Evolutionary conservation across 1,140 invertebrate species (phyloP).

Genomic region (Meloidogyne chitwoodi): DNA sequence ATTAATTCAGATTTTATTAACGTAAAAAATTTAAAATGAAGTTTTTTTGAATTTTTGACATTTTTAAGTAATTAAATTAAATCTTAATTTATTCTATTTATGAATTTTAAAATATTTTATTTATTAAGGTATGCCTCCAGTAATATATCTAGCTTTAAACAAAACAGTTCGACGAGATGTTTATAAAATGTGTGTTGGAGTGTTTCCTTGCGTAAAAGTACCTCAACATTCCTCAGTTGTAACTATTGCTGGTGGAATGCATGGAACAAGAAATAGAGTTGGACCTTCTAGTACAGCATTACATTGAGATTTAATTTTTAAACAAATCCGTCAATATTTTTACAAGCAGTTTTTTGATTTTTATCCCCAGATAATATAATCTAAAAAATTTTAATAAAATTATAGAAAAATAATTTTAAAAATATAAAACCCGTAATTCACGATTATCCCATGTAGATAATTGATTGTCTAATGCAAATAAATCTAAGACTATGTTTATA

Average conservation of each 20-base stretch:
- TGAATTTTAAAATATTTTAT: too few relatives aligned
- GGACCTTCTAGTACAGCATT: background rate
- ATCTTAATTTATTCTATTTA: too few relatives aligned
- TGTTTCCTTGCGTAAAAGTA: background rate
- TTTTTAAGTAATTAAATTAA: too few relatives aligned
- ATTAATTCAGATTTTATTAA: too few relatives aligned
- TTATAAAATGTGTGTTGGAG: background rate
- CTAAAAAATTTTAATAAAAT: background rate
- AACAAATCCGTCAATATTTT: constrained; percentile 2
- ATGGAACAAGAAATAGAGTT: background rate
- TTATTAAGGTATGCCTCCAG: background rate
- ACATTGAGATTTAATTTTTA: background rate
- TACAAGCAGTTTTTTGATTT: constrained; percentile 3
- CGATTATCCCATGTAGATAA: constrained; percentile 12
- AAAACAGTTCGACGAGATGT: background rate
- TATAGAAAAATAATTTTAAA: too few relatives aligned
- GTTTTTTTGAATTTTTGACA: background rate
- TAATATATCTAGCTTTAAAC: background rate
- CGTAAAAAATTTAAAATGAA: too few relatives aligned
- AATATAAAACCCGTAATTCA: background rate
- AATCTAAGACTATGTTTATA: constrained; percentile 8
- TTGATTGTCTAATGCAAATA: constrained; percentile 17
- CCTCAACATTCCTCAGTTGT: background rate
- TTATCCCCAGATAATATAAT: background rate
- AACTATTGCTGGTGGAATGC: background rate